Conservation (phyloP, 2,888 invertebrate species). For the Ectemnius continuus region DNA sequence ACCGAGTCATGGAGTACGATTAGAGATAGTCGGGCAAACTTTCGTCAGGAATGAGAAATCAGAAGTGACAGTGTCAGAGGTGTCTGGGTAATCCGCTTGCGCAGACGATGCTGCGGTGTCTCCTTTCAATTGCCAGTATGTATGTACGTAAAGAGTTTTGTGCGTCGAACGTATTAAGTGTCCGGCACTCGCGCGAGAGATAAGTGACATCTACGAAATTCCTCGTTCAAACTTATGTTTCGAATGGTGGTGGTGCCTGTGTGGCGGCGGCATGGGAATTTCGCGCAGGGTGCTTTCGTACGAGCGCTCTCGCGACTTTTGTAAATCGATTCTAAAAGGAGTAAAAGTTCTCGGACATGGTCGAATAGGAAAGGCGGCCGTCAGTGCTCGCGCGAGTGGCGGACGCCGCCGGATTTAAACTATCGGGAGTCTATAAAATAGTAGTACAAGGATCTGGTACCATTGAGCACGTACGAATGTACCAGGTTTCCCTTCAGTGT, state of each 20-base stretch:
- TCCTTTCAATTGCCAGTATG: slow-evolving; percentile 7
- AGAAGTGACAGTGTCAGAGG: slow-evolving; percentile 16
- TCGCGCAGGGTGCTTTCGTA: neutral
- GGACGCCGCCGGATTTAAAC: slow-evolving; percentile 22
- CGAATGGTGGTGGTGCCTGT: neutral
- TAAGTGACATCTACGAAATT: neutral
- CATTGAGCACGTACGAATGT: slow-evolving; percentile 38
- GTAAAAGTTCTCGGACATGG: slow-evolving; percentile 14
- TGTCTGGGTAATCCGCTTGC: neutral
- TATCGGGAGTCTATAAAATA: slow-evolving; percentile 22
- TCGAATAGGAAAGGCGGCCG: slow-evolving; percentile 17
- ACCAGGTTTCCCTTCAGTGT: slow-evolving; percentile 11
- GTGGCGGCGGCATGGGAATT: slow-evolving; percentile 14
- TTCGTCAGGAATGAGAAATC: slow-evolving; percentile 20
- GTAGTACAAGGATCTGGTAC: slow-evolving; percentile 30
- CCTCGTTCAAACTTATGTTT: neutral
- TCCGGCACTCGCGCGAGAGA: slow-evolving; percentile 24
- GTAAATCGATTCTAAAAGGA: slow-evolving; percentile 24
- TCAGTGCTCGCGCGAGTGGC: slow-evolving; percentile 24
- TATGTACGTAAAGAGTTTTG: slow-evolving; percentile 22
- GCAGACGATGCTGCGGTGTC: slow-evolving; percentile 4
- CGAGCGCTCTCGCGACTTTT: neutral
- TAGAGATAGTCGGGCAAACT: too few relatives aligned
- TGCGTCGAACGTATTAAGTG: slow-evolving; percentile 28
- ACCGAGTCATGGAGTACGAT: too few relatives aligned